Conservation (phyloP, 2,888 invertebrate species). For the Anodontia alba region DNA sequence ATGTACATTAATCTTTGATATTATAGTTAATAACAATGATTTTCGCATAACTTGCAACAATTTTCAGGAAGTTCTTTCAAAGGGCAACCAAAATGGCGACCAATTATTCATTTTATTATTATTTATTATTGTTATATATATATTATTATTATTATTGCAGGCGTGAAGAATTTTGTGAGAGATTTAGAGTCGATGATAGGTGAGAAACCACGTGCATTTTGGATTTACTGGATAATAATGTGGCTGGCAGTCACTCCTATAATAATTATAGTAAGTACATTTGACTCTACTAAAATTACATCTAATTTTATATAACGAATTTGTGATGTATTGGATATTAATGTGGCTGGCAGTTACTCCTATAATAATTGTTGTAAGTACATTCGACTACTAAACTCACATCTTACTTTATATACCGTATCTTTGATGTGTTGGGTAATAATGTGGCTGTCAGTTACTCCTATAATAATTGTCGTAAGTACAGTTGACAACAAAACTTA, state of each 20-base stretch:
- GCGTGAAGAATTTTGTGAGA: conserved; percentile 15
- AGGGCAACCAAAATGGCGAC: no score
- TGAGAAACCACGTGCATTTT: conserved; percentile 1
- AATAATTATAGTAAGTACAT: conserved; percentile 36
- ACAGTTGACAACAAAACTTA: no score
- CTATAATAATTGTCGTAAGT: conserved; percentile 35
- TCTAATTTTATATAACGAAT: no score
- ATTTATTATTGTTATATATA: no score
- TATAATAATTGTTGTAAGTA: conserved; percentile 31
- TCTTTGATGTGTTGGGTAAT: conserved; percentile 29
- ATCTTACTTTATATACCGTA: no score
- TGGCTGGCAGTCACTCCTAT: conserved; percentile 34
- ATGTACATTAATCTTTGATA: no score
- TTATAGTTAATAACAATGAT: no score
- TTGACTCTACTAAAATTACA: no score
- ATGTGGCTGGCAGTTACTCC: conserved; percentile 38
- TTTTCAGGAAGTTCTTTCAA: no score
- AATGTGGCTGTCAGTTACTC: conserved; percentile 35
- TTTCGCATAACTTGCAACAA: no score
- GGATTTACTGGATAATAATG: conserved; percentile 33
- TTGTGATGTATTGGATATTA: conserved; percentile 28
- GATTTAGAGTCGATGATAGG: conserved; percentile 48
- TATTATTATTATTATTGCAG: not conserved
- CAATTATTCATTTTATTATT: no score
- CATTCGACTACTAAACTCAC: no score